Conservation (phyloP, 2,113 vertebrate genomes). For the Capreolus pygargus region DNA sequence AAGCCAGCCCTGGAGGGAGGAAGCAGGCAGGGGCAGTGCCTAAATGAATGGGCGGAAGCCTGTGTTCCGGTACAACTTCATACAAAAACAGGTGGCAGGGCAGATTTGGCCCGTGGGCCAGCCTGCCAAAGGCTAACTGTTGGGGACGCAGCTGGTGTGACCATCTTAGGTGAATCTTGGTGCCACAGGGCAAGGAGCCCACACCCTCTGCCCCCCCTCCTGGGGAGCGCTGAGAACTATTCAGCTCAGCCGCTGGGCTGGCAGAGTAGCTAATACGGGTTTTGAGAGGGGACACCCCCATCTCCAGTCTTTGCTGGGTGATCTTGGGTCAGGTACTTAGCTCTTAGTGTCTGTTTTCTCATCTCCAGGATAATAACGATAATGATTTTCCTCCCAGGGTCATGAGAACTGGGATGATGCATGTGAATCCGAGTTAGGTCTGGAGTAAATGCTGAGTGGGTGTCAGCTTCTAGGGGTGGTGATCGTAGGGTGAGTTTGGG, state of each 20-base stretch:
- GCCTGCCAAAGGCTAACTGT: not conserved
- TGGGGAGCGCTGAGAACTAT: fast-evolving
- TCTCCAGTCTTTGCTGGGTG: not conserved
- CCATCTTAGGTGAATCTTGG: not conserved
- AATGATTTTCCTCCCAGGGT: not conserved
- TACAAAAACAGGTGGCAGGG: fast-evolving
- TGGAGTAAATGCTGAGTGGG: not conserved
- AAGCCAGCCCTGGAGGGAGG: fast-evolving
- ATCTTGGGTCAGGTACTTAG: not conserved
- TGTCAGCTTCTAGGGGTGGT: not conserved
- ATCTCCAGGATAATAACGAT: not conserved
- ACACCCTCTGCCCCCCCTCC: fast-evolving
- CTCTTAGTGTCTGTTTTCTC: not conserved
- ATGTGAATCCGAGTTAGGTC: fast-evolving
- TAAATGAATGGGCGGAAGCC: fast-evolving
- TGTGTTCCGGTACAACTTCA: not conserved
- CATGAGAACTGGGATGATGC: fast-evolving
- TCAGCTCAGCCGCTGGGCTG: fast-evolving
- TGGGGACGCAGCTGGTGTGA: not conserved
- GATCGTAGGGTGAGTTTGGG: fast-evolving
- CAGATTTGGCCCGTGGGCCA: fast-evolving
- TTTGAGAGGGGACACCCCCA: not conserved
- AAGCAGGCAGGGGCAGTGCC: fast-evolving
- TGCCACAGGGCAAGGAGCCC: fast-evolving
- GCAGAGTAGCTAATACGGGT: not conserved